Percentiles rank a stretch among this genome's conserved stretches.
Conservation (phyloP, 1,140 invertebrate species). For the Cydia fagiglandana region DNA sequence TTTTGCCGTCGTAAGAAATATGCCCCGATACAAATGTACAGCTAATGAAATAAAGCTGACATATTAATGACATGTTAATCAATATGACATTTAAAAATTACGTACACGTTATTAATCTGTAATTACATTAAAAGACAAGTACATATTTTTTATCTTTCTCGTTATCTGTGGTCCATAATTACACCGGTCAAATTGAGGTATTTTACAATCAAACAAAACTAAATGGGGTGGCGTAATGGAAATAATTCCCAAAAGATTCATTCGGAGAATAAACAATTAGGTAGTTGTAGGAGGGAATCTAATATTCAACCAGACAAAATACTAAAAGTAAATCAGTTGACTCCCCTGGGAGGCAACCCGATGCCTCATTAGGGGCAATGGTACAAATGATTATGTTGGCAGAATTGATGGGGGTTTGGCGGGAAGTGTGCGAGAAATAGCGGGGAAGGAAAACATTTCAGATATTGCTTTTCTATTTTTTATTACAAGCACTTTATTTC, state of each 20-base stretch:
- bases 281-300: slow-evolving; percentile 25
- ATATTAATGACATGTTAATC: slow-evolving; percentile 17
- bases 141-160: not conserved
- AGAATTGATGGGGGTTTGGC: slow-evolving; percentile 22
- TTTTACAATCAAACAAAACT: slow-evolving; percentile 15
- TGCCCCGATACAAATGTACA: slow-evolving; percentile 6
- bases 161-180: slow-evolving; percentile 3
- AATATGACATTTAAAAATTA: slow-evolving; percentile 12
- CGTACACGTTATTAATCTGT: slow-evolving; percentile 3
- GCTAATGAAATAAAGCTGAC: slow-evolving; percentile 18
- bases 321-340: slow-evolving; percentile 47
- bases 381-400: slow-evolving; percentile 33
- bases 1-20: slow-evolving; percentile 14
- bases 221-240: slow-evolving; percentile 24
- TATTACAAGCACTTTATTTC: not conserved
- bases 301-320: slow-evolving; percentile 36
- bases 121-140: slow-evolving; percentile 8
- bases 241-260: slow-evolving; percentile 16
- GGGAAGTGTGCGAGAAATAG: slow-evolving; percentile 9
- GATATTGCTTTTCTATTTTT: not conserved
- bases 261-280: slow-evolving; percentile 41
- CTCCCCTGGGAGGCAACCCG: slow-evolving; percentile 48
- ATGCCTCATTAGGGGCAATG: slow-evolving; percentile 53
- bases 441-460: slow-evolving; percentile 2
- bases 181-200: slow-evolving; percentile 19